These are phyloP conservation scores for Holocentrus rufus DNA, from an alignment of 2,797 vertebrate species.

Conservation along the genomic window DNA sequence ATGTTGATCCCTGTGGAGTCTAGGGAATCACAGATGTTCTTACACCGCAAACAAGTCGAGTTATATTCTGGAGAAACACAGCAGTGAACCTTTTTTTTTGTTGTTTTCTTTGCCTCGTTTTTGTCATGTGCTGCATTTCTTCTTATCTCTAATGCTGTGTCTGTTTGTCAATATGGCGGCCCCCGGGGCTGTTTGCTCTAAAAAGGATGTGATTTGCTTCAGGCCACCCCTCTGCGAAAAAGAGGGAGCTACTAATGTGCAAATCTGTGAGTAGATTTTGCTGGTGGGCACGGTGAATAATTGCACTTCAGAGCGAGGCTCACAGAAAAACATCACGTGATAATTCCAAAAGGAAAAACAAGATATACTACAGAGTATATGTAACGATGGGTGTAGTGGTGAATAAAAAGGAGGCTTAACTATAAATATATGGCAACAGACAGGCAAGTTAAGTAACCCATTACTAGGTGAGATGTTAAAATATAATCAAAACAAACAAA, in stretches of 20 bases:
- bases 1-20: not conserved
- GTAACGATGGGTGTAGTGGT: not conserved
- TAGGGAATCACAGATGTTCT: not conserved
- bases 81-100: not conserved
- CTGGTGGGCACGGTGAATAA: not conserved
- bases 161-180: not conserved
- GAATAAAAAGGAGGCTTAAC: not conserved
- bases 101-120: slow-evolving; percentile 27
- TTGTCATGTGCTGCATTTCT: slow-evolving; percentile 12
- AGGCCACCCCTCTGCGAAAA: slow-evolving; percentile 6
- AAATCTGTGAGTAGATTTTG: not conserved
- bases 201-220: slow-evolving; percentile 20
- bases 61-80: not conserved
- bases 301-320: not conserved
- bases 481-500: too few species aligned
- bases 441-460: too few species aligned
- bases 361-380: not conserved
- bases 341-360: not conserved
- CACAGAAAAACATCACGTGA: slow-evolving; percentile 7
- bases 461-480: too few species aligned
- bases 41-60: not conserved
- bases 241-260: not conserved
- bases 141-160: slow-evolving; percentile 19
- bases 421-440: too few species aligned
- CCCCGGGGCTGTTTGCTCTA: slow-evolving; percentile 12